Percentiles rank a stretch among this genome's conserved stretches.
Evolutionary conservation across 2,888 invertebrate species (phyloP).

Genomic region (Melikaiella ostensackeni): DNA sequence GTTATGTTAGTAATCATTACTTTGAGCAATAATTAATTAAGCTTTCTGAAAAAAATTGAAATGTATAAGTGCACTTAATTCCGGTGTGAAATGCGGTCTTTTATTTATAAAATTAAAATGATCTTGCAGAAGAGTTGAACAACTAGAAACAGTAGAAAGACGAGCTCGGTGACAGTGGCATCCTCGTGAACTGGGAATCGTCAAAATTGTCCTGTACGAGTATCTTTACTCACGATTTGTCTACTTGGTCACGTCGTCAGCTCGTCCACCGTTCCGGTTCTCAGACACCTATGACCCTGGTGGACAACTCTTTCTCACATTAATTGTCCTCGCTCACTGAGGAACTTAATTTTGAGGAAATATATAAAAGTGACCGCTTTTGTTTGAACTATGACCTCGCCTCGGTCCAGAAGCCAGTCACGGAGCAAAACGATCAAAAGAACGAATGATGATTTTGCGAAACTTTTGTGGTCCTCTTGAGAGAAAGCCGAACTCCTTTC

Average conservation of each 20-base stretch:
- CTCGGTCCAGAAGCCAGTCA: constrained; percentile 48
- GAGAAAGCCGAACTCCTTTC: constrained; percentile 55
- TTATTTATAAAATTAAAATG: no score
- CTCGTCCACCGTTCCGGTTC: constrained; percentile 71
- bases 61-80: no score
- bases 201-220: constrained; percentile 13
- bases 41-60: no score
- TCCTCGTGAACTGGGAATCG: constrained; percentile 38
- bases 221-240: constrained; percentile 60
- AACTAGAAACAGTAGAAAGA: constrained; percentile 7
- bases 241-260: constrained; percentile 66
- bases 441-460: constrained; percentile 55
- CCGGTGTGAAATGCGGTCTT: no score
- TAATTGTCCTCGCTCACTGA: constrained; percentile 60
- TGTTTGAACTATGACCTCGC: constrained; percentile 56
- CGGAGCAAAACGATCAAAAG: constrained; percentile 33
- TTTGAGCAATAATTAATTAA: no score
- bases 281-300: constrained; percentile 72
- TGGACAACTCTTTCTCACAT: constrained; percentile 66
- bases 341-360: constrained; percentile 62
- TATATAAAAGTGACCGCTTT: constrained; percentile 49
- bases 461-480: constrained; percentile 45
- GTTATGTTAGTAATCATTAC: no score
- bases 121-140: no score
- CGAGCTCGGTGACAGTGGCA: constrained; percentile 37